phyloP scores from a whole-genome alignment of 2,888 invertebrate genomes.

The Chymomyza fuscimana region DNA sequence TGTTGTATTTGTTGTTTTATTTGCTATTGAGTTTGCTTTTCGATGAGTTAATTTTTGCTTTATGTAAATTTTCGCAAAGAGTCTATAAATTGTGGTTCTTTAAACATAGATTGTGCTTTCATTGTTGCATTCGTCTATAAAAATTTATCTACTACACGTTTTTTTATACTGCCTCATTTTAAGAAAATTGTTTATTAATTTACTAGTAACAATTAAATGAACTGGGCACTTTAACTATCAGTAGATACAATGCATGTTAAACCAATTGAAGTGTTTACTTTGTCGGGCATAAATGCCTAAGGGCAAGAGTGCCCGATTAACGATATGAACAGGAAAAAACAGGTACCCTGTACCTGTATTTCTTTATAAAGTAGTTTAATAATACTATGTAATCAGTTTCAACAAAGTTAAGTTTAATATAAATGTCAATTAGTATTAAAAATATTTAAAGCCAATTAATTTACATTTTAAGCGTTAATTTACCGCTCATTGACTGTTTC shows the following conservation, averaged over 20 bases:
- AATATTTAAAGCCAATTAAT: background rate
- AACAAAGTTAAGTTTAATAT: background rate
- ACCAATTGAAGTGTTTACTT: too few relatives aligned
- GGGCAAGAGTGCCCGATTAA: too few relatives aligned
- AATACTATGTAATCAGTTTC: background rate
- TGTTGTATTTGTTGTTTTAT: conserved; percentile 16
- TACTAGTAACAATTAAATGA: background rate
- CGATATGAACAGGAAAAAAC: too few relatives aligned
- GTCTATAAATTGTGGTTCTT: background rate
- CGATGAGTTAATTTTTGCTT: background rate
- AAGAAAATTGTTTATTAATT: background rate
- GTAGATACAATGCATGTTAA: background rate
- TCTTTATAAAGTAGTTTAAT: too few relatives aligned
- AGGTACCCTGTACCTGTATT: too few relatives aligned
- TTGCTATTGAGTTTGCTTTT: conserved; percentile 16
- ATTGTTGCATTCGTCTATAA: background rate
- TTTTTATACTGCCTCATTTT: background rate
- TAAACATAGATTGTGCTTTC: background rate
- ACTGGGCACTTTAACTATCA: background rate
- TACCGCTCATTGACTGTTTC: background rate
- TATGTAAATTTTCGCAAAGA: background rate
- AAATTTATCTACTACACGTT: background rate
- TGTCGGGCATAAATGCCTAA: too few relatives aligned
- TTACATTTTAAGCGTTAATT: background rate
- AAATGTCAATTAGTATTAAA: background rate